phyloP scores from a whole-genome alignment of 2,797 vertebrate species.

The Xiphophorus birchmanni region DNA sequence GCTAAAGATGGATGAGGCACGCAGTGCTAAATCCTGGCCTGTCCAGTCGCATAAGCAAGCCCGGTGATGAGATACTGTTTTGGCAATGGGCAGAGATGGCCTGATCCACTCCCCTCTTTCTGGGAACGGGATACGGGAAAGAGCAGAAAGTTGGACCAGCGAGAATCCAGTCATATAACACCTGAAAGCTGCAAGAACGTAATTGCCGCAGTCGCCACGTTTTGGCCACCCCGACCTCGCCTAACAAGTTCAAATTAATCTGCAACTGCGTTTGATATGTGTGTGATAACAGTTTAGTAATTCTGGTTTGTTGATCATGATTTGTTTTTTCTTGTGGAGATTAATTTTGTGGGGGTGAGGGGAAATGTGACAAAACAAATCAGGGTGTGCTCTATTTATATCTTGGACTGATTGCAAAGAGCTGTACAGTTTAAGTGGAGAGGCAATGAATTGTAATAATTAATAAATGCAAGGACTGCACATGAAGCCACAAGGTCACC shows the following conservation, averaged over 20 bases:
- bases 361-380: slow-evolving; percentile 52
- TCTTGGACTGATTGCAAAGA: slow-evolving; percentile 35
- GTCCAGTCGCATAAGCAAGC: slow-evolving; percentile 58
- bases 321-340: slow-evolving; percentile 53
- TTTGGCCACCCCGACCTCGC: slow-evolving; percentile 1
- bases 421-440: slow-evolving; percentile 11
- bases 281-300: slow-evolving; percentile 23
- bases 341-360: slow-evolving; percentile 57
- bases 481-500: slow-evolving; percentile 33
- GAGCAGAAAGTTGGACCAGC: slow-evolving; percentile 37
- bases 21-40: slow-evolving; percentile 67
- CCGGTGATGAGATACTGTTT: slow-evolving; percentile 71
- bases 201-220: slow-evolving; percentile 1
- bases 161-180: slow-evolving; percentile 58
- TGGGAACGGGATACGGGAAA: slow-evolving; percentile 43
- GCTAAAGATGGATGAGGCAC: slow-evolving; percentile 74
- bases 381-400: slow-evolving; percentile 14
- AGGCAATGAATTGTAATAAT: slow-evolving; percentile 17
- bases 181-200: slow-evolving; percentile 37
- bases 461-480: slow-evolving; percentile 43
- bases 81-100: slow-evolving; percentile 54
- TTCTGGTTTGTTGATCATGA: slow-evolving; percentile 40
- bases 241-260: slow-evolving; percentile 17
- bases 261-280: background rate
- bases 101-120: slow-evolving; percentile 56